These are phyloP conservation scores for Hirtodrosophila confusa DNA, from an alignment of 2,888 invertebrate species.

Conservation along the genomic window DNA sequence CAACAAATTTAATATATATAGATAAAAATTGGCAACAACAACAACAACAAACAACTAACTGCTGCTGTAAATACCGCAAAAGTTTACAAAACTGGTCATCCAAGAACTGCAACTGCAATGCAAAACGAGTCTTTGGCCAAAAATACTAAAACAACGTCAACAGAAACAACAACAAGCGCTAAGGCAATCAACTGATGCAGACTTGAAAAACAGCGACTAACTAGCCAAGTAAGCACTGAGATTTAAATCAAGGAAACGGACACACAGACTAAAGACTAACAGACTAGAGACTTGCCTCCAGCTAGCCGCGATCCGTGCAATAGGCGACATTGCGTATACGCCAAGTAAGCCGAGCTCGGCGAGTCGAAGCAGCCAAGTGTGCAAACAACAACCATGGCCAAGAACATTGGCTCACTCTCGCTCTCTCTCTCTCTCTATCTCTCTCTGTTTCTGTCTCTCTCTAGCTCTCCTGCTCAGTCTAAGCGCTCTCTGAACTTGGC, in stretches of 20 bases:
- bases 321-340: conserved; percentile 75
- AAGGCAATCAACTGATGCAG: conserved; percentile 61
- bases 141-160: conserved; percentile 20
- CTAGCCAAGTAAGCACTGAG: conserved; percentile 40
- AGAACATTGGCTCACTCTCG: conserved; percentile 60
- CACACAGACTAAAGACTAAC: conserved; percentile 14
- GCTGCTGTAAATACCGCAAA: conserved; percentile 62
- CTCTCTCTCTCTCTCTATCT: conserved; percentile 10
- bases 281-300: conserved; percentile 31
- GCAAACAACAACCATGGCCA: conserved; percentile 76
- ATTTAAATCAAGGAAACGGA: conserved; percentile 74
- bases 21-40: conserved; percentile 17
- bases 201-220: conserved; percentile 43
- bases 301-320: conserved; percentile 54
- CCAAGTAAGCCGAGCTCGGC: conserved; percentile 45
- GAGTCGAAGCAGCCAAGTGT: conserved; percentile 63
- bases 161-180: conserved; percentile 31
- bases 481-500: conserved; percentile 67
- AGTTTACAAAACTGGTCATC: conserved; percentile 69
- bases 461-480: background rate
- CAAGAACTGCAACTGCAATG: conserved; percentile 67
- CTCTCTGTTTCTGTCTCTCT: conserved; percentile 11
- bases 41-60: conserved; percentile 11
- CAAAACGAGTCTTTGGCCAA: conserved; percentile 64
- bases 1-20: conserved; percentile 27